Conservation (phyloP, 2,113 vertebrate species). For the Typhlomys cinereus region DNA sequence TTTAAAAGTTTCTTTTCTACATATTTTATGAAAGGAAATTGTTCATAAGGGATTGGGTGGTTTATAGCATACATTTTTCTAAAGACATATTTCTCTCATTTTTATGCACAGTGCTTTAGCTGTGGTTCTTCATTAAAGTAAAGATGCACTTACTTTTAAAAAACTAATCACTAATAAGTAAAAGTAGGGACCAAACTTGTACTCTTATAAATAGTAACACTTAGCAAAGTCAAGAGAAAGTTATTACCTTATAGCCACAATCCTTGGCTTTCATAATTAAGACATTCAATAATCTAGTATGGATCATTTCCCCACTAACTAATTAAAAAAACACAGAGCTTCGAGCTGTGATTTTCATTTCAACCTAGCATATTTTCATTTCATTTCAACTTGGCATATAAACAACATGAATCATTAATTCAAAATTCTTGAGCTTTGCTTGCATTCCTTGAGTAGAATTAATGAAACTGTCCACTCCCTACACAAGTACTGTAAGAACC, state of each 20-base stretch:
- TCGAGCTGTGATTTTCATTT: conserved; percentile 32
- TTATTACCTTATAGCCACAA: not conserved
- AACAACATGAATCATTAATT: conserved; percentile 46
- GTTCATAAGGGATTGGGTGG: conserved; percentile 26
- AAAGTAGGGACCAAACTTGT: not conserved
- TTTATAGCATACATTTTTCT: conserved; percentile 35
- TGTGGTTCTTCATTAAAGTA: not conserved
- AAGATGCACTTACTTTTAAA: conserved; percentile 45
- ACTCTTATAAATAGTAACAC: not conserved
- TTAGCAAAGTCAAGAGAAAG: not conserved
- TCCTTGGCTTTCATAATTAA: conserved; percentile 29
- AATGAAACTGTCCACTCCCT: not conserved
- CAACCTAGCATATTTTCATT: conserved; percentile 38
- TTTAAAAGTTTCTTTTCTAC: conserved; percentile 39
- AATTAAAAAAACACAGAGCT: not conserved
- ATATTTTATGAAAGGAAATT: conserved; percentile 54
- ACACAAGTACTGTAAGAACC: not conserved
- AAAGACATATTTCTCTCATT: not conserved
- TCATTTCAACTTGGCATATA: conserved; percentile 33
- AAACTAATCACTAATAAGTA: conserved; percentile 34
- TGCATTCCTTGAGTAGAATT: conserved; percentile 37
- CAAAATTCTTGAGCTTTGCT: conserved; percentile 14
- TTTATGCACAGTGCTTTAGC: not conserved
- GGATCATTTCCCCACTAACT: not conserved
- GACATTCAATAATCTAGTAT: not conserved